These are phyloP conservation scores for Nematopogon swammerdamellus DNA, from an alignment of 2,888 invertebrate species.

Conservation along the genomic window DNA sequence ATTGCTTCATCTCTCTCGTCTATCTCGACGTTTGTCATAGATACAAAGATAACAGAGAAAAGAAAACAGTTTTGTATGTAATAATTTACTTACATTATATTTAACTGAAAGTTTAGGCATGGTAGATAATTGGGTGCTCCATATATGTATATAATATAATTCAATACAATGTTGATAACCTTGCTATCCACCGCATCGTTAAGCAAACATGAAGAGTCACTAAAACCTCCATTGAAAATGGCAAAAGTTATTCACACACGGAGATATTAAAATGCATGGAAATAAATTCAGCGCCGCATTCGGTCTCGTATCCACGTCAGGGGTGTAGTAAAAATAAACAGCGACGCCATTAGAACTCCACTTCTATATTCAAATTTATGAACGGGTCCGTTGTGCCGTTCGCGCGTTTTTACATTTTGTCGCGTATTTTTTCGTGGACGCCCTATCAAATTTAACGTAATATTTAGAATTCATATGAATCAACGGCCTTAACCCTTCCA, in stretches of 20 bases:
- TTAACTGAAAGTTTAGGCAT: too few relatives aligned
- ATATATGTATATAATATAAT: too few relatives aligned
- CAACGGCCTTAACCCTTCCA: too few relatives aligned
- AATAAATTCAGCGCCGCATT: conserved; percentile 61
- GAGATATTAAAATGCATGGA: conserved; percentile 58
- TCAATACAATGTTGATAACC: too few relatives aligned
- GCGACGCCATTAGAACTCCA: conserved; percentile 57
- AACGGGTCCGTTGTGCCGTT: conserved; percentile 28
- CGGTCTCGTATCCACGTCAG: conserved; percentile 46
- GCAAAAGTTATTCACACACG: conserved; percentile 55
- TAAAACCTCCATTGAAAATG: conserved; percentile 31
- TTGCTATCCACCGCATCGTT: too few relatives aligned
- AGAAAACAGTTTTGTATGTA: too few relatives aligned
- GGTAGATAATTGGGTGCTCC: too few relatives aligned
- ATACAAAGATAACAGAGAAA: too few relatives aligned
- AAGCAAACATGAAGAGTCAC: too few relatives aligned
- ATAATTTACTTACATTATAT: too few relatives aligned
- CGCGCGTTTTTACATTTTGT: neutral
- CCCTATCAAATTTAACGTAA: conserved; percentile 40
- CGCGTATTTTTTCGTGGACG: conserved; percentile 15
- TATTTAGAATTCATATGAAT: conserved; percentile 28
- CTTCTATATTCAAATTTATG: conserved; percentile 60
- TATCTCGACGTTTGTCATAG: too few relatives aligned
- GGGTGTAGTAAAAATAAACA: conserved; percentile 61
- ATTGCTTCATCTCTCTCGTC: too few relatives aligned